Evolutionary conservation across 2,797 vertebrate species (phyloP), one percentile per base, ranked within the genome.

Genomic region (Otus scops): DNA sequence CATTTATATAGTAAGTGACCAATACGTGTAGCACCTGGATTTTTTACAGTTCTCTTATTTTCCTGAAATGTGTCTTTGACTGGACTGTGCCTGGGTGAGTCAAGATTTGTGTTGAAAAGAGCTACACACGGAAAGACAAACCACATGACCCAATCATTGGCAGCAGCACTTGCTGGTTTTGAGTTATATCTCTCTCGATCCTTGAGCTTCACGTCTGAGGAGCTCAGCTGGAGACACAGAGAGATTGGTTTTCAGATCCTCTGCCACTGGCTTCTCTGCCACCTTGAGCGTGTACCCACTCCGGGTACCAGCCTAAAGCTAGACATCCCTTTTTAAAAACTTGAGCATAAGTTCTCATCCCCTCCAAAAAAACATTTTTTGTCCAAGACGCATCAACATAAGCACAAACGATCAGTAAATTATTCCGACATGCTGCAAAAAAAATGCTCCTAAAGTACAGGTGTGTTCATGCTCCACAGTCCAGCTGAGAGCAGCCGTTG

Each of bases 11-110:
- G 23, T 32, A 24, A 59, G 48, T 1, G 28, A 59, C 27, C 28
- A 27, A 3, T 0, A 0, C 2, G 9, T 39, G 28, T 1, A 34
- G 11, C 4, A 5, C 14, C 43, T 27, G 39, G 0, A 0, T 38
- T 79, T 56, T 53, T 38, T 28, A 19, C 54, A 1, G 4, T 15
- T 74, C 36, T 18, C 39, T 38, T 41, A 4, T 39, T 74, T 53
- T 69, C 69, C 81, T 32, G 8, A 14, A 20, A 28, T 0, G 8
- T 13, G 15, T 17, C n/a, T 41, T 54, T 1, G 3, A 16, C 38
- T 60, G 27, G 28, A 5, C 8, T 4, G 7, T 17, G 34, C 45
- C 28, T 6, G 30, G 15, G 26, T 1, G 19, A 73, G n/a, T 11
- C 0, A 1, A 81, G 36, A 34, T 48, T 28, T 45, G 36, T 20